A percentile compares a stretch with the other conserved stretches of the same genome.
phyloP scores from a whole-genome alignment of 2,888 invertebrate species.

The Plusia festucae region DNA sequence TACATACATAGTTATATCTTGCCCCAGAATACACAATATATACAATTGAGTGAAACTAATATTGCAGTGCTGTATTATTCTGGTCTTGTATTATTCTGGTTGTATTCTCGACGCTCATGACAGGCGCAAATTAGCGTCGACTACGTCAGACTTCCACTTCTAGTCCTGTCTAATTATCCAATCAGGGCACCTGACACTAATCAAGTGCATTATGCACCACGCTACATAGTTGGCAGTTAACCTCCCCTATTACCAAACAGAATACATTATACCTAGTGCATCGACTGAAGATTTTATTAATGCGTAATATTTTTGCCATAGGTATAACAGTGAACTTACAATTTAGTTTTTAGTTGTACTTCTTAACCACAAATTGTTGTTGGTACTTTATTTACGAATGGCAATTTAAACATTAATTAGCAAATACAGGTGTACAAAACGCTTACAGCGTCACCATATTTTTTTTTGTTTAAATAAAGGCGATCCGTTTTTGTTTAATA shows the following conservation, averaged over 20 bases:
- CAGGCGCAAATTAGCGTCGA: constrained; percentile 13
- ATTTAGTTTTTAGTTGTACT: no score
- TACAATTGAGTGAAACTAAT: background rate
- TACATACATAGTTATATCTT: background rate
- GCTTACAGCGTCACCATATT: no score
- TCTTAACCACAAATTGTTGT: no score
- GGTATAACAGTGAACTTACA: no score
- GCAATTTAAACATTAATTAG: no score
- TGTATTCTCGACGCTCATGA: background rate
- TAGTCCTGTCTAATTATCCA: constrained; percentile 32
- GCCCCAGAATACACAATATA: background rate
- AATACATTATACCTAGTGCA: constrained; percentile 23
- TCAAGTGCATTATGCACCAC: constrained; percentile 31
- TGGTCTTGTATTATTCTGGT: background rate
- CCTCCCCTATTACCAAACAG: constrained; percentile 28
- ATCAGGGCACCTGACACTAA: constrained; percentile 31
- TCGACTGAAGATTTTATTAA: background rate
- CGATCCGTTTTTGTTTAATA: background rate
- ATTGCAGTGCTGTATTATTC: background rate
- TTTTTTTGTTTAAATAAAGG: no score
- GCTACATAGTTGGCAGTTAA: constrained; percentile 14
- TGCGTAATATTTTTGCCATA: background rate
- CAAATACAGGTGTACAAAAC: no score
- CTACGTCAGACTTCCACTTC: constrained; percentile 17
- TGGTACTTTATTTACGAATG: no score